Evolutionary conservation across 2,797 vertebrate genomes (phyloP), one percentile per base, ranked within the genome.

Genomic region (Neosalanx taihuensis): DNA sequence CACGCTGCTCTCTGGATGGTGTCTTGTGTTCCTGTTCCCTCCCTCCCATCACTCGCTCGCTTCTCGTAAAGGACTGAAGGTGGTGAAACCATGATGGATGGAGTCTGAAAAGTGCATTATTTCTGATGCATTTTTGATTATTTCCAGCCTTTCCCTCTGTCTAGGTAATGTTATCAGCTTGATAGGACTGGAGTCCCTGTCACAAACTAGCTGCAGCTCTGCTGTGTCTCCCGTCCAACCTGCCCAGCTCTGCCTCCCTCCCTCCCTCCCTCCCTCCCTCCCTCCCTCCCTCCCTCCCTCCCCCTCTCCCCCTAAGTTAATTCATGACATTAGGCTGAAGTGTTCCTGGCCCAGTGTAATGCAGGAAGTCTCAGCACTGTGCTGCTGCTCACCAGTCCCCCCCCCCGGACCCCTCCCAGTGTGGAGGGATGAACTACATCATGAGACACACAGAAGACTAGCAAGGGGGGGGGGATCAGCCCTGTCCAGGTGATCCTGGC

Each of bases 21-120:
- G 6, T 1, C 6, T 41, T 41, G 37, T 41, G 37, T 41, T 41
- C 37, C 5, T 6, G 37, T 9, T 41, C 37, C 9, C 18, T 29
- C 70, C 49, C 46, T 15, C 82, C 86, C 82, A 62, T 71, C 61
- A 9, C 86, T 87, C 86, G 79, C 88, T 88, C 87, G 85, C 86
- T 89, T 91, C 89, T 90, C 84, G 89, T 92, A 92, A 91, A 91
- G 87, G 88, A 92, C 87, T 59, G 81, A 87, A 87, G 87, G 90
- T 92, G 91, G 84, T 76, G 91, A 92, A 92, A 91, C 88, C 91
- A 91, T 93, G 92, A 92, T 92, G 92, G 92, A 93, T 92, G 91
- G 90, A 93, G 89, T 93, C 90, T 91, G 92, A 93, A 92, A 92
- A 93, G 88, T 90, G 87, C 91, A 92, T 92, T 92, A 91, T 91